Percentiles rank a stretch among this genome's conserved stretches.
Conservation (phyloP, 2,797 vertebrate species). For the Allobates femoralis region DNA sequence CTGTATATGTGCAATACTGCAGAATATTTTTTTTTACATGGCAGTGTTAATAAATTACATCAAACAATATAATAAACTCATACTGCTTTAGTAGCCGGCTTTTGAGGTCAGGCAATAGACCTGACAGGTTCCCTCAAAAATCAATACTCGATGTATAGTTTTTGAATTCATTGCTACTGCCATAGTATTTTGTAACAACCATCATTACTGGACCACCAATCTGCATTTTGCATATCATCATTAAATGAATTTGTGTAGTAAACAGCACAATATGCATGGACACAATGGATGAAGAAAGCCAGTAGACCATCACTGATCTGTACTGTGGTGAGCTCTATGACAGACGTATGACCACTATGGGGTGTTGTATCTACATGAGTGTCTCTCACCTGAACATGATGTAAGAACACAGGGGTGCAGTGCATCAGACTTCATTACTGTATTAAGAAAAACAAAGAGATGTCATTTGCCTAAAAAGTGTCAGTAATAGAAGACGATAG, state of each 20-base stretch:
- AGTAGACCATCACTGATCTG: background rate
- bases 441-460: conserved; percentile 61
- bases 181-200: background rate
- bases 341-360: conserved; percentile 30
- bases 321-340: conserved; percentile 2
- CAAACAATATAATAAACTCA: too few species aligned
- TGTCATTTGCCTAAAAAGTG: conserved; percentile 47
- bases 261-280: background rate
- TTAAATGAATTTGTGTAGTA: background rate
- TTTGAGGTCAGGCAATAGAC: too few species aligned
- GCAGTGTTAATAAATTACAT: too few species aligned
- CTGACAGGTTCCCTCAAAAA: background rate
- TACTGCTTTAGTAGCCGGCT: too few species aligned
- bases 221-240: background rate
- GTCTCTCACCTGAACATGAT: conserved; percentile 61
- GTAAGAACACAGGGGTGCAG: conserved; percentile 62
- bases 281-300: conserved; percentile 8
- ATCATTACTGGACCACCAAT: background rate
- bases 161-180: background rate
- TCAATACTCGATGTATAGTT: background rate
- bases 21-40: too few species aligned
- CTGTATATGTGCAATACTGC: too few species aligned
- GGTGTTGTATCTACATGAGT: conserved; percentile 26
- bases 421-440: conserved; percentile 59
- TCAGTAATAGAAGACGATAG: conserved; percentile 1